Evolutionary conservation across 2,888 invertebrate species (phyloP), one percentile per base, ranked within the genome.

Genomic region (Cartodere bifasciata): DNA sequence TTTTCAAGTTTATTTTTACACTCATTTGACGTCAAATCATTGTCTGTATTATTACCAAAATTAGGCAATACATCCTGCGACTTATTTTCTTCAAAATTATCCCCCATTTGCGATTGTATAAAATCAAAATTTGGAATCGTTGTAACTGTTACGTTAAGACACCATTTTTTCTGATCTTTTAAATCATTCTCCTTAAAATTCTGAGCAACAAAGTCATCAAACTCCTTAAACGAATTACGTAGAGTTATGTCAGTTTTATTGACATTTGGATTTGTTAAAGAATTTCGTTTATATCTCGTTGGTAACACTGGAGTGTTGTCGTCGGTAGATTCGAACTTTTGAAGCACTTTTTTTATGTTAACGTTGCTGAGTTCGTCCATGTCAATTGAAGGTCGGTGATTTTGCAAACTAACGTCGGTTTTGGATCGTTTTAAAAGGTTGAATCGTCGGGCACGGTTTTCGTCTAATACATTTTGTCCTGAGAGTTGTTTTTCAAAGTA

Each of bases 251-350:
- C n/a, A n/a, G n/a, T n/a, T n/a, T n/a, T n/a, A n/a, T n/a, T n/a
- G n/a, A n/a, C n/a, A n/a, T n/a, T n/a, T n/a, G n/a, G n/a, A n/a
- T n/a, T n/a, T n/a, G n/a, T n/a, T n/a, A n/a, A n/a, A n/a, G n/a
- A n/a, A n/a, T n/a, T n/a, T n/a, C n/a, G n/a, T n/a, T n/a, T n/a
- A n/a, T n/a, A n/a, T n/a, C n/a, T n/a, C n/a, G n/a, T n/a, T n/a
- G n/a, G n/a, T n/a, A n/a, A n/a, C n/a, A n/a, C n/a, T n/a, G n/a
- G n/a, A n/a, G n/a, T 20, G 20, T 20, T 7, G 6, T 20, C n/a
- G n/a, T n/a, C n/a, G n/a, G n/a, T n/a, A n/a, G n/a, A n/a, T 44
- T 61, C 60, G 36, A 61, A 61, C 35, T 57, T 60, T 34, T 49
- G 42, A 16, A 59, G 42, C 28, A 60, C 56, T 32, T 56, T 56